phyloP scores from a whole-genome alignment of 2,888 invertebrate species.

The Isoperla grammatica region DNA sequence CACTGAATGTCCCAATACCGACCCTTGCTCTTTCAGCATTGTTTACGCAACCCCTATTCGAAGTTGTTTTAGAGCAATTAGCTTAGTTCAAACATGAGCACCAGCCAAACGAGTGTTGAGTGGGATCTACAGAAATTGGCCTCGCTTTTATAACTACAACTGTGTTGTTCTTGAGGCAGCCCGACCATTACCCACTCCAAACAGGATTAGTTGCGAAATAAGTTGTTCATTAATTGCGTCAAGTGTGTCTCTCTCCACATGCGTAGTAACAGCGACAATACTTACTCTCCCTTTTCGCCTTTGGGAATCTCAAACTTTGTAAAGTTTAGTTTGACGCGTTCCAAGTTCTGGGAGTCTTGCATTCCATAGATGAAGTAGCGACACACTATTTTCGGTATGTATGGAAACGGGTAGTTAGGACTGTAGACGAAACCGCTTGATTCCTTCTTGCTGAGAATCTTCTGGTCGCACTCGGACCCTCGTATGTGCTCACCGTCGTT shows the following conservation, averaged over 20 bases:
- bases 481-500: slow-evolving; percentile 92
- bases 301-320: slow-evolving; percentile 86
- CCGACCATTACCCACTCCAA: neutral
- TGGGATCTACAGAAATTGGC: neutral
- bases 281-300: slow-evolving; percentile 76
- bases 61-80: too few species aligned
- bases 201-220: neutral
- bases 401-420: slow-evolving; percentile 93
- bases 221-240: too few species aligned
- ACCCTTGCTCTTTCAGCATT: too few species aligned
- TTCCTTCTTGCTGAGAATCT: slow-evolving; percentile 90
- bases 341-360: slow-evolving; percentile 94
- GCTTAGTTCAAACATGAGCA: too few species aligned
- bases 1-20: too few species aligned
- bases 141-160: neutral
- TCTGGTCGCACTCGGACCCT: slow-evolving; percentile 98
- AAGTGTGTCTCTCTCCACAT: too few species aligned
- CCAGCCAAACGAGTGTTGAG: too few species aligned
- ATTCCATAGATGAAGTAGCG: slow-evolving; percentile 97
- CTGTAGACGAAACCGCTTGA: slow-evolving; percentile 90
- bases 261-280: slow-evolving; percentile 33
- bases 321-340: slow-evolving; percentile 87
- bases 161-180: neutral
- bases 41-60: too few species aligned
- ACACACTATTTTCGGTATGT: slow-evolving; percentile 94